phyloP scores from a whole-genome alignment of 1,140 invertebrate species.

The Sarcophaga bullata region DNA sequence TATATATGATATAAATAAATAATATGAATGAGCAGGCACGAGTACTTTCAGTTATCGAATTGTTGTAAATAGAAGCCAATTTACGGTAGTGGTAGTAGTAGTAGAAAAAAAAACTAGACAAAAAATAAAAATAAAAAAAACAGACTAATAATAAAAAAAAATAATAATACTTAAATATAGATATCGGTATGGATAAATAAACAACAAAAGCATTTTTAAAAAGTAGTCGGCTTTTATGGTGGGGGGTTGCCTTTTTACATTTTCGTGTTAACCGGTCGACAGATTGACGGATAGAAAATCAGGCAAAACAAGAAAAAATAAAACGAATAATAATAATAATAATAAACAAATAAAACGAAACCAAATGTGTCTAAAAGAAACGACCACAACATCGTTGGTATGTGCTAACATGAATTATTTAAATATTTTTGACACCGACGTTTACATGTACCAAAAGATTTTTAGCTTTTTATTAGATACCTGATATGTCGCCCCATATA shows the following conservation, averaged over 20 bases:
- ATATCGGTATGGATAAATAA: constrained; percentile 15
- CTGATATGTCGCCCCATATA: too few species aligned
- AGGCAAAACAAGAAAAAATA: neutral
- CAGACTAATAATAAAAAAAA: neutral
- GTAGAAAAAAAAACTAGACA: too few species aligned
- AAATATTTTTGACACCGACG: too few species aligned
- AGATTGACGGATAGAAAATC: neutral
- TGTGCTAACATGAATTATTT: too few species aligned
- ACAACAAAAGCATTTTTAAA: neutral
- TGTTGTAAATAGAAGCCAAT: neutral
- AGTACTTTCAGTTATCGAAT: constrained; percentile 18
- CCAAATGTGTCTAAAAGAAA: too few species aligned
- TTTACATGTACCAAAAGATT: too few species aligned
- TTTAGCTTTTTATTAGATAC: too few species aligned
- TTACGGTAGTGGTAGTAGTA: neutral
- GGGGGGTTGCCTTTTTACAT: neutral
- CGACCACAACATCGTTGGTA: too few species aligned
- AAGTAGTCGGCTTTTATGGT: constrained; percentile 1
- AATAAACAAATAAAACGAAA: too few species aligned
- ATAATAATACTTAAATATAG: neutral
- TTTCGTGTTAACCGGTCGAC: neutral
- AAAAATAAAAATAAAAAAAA: neutral
- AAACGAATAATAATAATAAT: too few species aligned
- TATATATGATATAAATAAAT: neutral
- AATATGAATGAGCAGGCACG: neutral